A percentile compares a stretch with the other conserved stretches of the same genome.
Conservation (phyloP, 2,888 invertebrate species). For the Euproctis similis region DNA sequence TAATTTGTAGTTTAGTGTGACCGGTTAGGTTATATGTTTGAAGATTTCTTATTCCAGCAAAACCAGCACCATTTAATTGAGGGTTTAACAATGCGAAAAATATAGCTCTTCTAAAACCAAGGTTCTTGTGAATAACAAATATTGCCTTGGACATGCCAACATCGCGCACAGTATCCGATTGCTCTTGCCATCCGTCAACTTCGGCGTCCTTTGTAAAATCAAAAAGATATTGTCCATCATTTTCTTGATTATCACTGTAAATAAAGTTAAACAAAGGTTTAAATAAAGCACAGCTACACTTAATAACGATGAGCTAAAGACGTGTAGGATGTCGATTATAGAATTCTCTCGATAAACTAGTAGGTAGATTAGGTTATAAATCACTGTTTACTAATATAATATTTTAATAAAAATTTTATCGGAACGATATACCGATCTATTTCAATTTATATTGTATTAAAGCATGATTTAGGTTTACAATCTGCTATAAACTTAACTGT, state of each 20-base stretch:
- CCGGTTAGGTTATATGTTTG: constrained; percentile 66
- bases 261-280: background rate
- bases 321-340: too few relatives aligned
- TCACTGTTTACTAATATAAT: too few relatives aligned
- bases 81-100: constrained; percentile 80
- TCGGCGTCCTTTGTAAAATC: constrained; percentile 74
- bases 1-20: constrained; percentile 65
- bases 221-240: constrained; percentile 59
- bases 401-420: too few relatives aligned
- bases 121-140: constrained; percentile 75
- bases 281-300: too few relatives aligned
- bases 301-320: too few relatives aligned
- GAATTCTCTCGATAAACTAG: too few relatives aligned
- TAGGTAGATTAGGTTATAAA: too few relatives aligned
- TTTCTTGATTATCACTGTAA: constrained; percentile 29
- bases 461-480: too few relatives aligned
- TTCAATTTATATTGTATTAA: too few relatives aligned
- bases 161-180: constrained; percentile 78
- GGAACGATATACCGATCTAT: too few relatives aligned
- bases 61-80: constrained; percentile 80
- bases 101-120: constrained; percentile 76
- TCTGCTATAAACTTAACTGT: constrained; percentile 5
- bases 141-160: constrained; percentile 81
- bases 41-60: constrained; percentile 76
- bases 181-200: constrained; percentile 76